phyloP scores from a whole-genome alignment of 2,797 vertebrate genomes.

The Tapirus indicus region DNA sequence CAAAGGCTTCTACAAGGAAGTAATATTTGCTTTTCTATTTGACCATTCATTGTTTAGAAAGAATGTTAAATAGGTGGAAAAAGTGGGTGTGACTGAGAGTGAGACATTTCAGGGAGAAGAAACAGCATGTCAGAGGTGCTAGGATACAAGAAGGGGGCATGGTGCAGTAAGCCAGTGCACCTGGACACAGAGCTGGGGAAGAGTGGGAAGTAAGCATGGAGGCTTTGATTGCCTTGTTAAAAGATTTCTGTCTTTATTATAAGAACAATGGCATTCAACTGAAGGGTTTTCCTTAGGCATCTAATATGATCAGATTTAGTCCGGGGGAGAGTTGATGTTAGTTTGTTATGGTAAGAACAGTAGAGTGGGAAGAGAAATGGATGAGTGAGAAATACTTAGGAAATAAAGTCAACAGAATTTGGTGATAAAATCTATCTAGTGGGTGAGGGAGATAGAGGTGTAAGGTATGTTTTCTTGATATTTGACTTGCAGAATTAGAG shows the following conservation, averaged over 20 bases:
- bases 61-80: neutral
- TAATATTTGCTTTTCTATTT: neutral
- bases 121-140: neutral
- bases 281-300: neutral
- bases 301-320: neutral
- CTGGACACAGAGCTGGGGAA: neutral
- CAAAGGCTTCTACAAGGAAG: neutral
- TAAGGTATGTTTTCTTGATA: neutral
- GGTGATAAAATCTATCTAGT: neutral
- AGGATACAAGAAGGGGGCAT: neutral
- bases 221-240: neutral
- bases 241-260: neutral
- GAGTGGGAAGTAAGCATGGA: neutral
- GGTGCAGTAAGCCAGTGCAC: no score
- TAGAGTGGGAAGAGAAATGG: neutral
- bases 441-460: neutral
- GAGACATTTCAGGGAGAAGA: neutral
- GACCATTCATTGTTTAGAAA: neutral
- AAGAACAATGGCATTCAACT: neutral
- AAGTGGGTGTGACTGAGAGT: neutral
- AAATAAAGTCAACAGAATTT: conserved; percentile 19
- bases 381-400: neutral
- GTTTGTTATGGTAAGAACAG: conserved; percentile 6
- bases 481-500: neutral
- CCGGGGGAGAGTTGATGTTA: neutral